Evolutionary conservation across 2,113 vertebrate species (phyloP).

Genomic region (Melanotaenia duboulayi): DNA sequence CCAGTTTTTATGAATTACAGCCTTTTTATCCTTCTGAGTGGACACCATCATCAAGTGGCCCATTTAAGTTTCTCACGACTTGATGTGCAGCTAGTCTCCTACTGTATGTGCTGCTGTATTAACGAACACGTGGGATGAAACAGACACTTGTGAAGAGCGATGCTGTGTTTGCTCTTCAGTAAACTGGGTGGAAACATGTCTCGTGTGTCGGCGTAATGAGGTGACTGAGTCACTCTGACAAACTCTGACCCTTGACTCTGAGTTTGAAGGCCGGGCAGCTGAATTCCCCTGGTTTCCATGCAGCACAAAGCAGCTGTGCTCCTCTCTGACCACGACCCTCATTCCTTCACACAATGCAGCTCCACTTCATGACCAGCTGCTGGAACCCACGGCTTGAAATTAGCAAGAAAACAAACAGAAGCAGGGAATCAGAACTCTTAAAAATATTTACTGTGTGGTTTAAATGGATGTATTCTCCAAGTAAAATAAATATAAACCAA

Average conservation of each 20-base stretch:
- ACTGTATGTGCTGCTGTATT: neutral
- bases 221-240: constrained; percentile 70
- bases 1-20: constrained; percentile 13
- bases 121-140: constrained; percentile 41
- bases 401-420: constrained; percentile 38
- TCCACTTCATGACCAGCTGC: constrained; percentile 22
- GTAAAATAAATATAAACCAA: no score
- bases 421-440: constrained; percentile 7
- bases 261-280: constrained; percentile 47
- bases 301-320: constrained; percentile 44
- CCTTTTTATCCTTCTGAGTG: constrained; percentile 15
- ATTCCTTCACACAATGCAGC: constrained; percentile 51
- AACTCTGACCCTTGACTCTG: constrained; percentile 57
- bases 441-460: constrained; percentile 20
- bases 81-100: constrained; percentile 23
- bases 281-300: constrained; percentile 53
- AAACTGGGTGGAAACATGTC: constrained; percentile 69
- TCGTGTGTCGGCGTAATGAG: constrained; percentile 54
- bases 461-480: no score
- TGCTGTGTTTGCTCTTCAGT: constrained; percentile 55
- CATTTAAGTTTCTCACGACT: constrained; percentile 19
- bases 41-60: constrained; percentile 57
- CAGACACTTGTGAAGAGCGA: constrained; percentile 56
- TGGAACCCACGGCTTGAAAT: neutral
- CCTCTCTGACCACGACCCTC: constrained; percentile 32